Percentiles rank a stretch among this genome's conserved stretches.
These are phyloP conservation scores for Glaucomys volans DNA, from an alignment of 2,113 vertebrate genomes.

Conservation along the genomic window DNA sequence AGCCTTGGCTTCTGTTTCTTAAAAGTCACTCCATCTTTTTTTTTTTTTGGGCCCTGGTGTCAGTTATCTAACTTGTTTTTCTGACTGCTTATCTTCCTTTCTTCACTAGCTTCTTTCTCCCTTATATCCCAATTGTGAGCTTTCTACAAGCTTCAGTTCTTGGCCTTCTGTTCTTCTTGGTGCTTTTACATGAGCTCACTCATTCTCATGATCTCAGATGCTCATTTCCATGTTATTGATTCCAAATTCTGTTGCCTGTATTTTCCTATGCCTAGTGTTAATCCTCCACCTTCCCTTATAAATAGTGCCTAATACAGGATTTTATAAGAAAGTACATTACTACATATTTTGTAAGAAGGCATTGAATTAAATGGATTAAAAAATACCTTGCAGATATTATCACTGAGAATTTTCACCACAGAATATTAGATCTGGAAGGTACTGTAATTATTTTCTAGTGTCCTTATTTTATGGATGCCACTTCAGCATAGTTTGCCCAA, in stretches of 20 bases:
- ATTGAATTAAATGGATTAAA: too few species aligned
- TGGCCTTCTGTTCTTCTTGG: not conserved
- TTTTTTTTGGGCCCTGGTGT: not conserved
- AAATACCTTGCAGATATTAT: not conserved
- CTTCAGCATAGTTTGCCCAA: not conserved
- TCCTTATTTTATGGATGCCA: not conserved
- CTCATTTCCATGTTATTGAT: not conserved
- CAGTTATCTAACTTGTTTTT: conserved; percentile 46
- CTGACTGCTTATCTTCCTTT: not conserved
- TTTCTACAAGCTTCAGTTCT: not conserved
- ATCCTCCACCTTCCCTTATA: not conserved
- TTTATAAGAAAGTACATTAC: conserved; percentile 10
- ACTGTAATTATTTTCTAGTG: not conserved
- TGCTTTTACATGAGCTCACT: conserved; percentile 38
- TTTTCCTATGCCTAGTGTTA: conserved; percentile 10
- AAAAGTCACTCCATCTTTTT: not conserved
- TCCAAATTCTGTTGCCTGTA: conserved; percentile 8
- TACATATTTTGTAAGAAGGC: too few species aligned
- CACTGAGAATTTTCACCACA: conserved; percentile 7
- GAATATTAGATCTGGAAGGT: not conserved
- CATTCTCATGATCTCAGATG: conserved; percentile 52
- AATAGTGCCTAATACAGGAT: conserved; percentile 7
- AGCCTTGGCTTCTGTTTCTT: conserved; percentile 27
- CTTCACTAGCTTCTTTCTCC: not conserved
- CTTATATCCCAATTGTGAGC: conserved; percentile 1